phyloP scores from a whole-genome alignment of 2,888 invertebrate species.

The Eupelmus urozonus region DNA sequence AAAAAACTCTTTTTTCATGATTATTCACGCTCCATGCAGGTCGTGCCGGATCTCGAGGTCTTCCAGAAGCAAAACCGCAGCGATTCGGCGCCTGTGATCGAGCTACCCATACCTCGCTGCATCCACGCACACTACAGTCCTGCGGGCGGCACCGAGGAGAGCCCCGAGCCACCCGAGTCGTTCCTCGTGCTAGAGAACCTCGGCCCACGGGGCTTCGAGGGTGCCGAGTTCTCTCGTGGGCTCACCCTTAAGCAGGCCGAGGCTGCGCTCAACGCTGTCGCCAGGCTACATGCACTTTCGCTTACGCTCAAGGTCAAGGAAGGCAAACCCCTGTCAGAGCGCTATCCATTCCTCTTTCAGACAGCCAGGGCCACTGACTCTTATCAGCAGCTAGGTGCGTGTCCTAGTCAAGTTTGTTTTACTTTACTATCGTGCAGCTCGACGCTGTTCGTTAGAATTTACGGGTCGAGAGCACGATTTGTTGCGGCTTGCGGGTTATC shows the following conservation, averaged over 20 bases:
- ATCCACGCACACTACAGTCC: slow-evolving; percentile 83
- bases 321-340: slow-evolving; percentile 78
- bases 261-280: slow-evolving; percentile 85
- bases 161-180: slow-evolving; percentile 80
- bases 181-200: slow-evolving; percentile 88
- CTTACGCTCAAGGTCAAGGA: slow-evolving; percentile 82
- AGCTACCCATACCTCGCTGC: slow-evolving; percentile 84
- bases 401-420: too few relatives aligned
- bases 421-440: too few relatives aligned
- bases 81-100: slow-evolving; percentile 74
- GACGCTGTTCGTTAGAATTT: too few relatives aligned
- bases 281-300: slow-evolving; percentile 86
- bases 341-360: slow-evolving; percentile 86
- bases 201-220: slow-evolving; percentile 82
- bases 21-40: too few relatives aligned
- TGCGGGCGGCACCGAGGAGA: slow-evolving; percentile 75
- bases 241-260: slow-evolving; percentile 83
- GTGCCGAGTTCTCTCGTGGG: slow-evolving; percentile 85
- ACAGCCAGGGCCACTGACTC: slow-evolving; percentile 88
- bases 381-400: slow-evolving; percentile 82
- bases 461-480: too few relatives aligned
- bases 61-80: slow-evolving; percentile 79
- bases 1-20: too few relatives aligned
- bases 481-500: too few relatives aligned
- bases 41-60: slow-evolving; percentile 84